Evolutionary conservation across 2,797 vertebrate genomes (phyloP).

Genomic region (Rachycentron canadum): DNA sequence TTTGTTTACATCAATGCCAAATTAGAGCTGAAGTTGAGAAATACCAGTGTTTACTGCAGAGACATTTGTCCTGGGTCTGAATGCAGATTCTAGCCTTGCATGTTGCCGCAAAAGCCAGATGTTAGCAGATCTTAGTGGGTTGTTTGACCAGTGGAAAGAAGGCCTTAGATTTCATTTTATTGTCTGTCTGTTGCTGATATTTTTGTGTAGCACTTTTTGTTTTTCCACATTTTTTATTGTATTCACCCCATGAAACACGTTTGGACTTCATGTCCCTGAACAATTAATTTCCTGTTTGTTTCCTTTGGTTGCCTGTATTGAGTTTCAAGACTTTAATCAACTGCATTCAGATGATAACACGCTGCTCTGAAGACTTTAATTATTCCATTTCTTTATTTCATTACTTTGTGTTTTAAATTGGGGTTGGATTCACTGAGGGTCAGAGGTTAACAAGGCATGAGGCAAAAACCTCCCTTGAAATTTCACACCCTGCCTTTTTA

Average conservation of each 20-base stretch:
- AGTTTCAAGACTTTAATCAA: conserved; percentile 1
- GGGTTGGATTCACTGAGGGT: conserved; percentile 4
- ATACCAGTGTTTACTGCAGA: too few species aligned
- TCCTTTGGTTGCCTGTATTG: neutral
- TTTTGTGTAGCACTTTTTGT: neutral
- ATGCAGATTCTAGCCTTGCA: too few species aligned
- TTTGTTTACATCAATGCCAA: too few species aligned
- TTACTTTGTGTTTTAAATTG: conserved; percentile 24
- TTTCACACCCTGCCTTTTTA: conserved; percentile 4
- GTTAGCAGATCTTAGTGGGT: too few species aligned
- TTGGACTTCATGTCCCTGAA: neutral
- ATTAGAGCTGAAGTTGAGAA: too few species aligned
- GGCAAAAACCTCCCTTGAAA: conserved; percentile 15
- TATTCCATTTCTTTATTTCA: conserved; percentile 17
- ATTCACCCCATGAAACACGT: neutral
- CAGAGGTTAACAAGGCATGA: conserved; percentile 29
- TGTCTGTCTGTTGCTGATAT: neutral
- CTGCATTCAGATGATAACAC: neutral
- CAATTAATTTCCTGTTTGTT: conserved; percentile 23
- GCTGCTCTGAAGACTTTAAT: conserved; percentile 27
- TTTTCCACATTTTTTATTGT: neutral
- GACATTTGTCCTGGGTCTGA: too few species aligned
- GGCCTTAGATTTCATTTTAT: neutral
- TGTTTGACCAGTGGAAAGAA: too few species aligned
- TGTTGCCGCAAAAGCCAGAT: too few species aligned